These are phyloP conservation scores for Balaeniceps rex DNA, from an alignment of 2,113 vertebrate species.

Conservation along the genomic window DNA sequence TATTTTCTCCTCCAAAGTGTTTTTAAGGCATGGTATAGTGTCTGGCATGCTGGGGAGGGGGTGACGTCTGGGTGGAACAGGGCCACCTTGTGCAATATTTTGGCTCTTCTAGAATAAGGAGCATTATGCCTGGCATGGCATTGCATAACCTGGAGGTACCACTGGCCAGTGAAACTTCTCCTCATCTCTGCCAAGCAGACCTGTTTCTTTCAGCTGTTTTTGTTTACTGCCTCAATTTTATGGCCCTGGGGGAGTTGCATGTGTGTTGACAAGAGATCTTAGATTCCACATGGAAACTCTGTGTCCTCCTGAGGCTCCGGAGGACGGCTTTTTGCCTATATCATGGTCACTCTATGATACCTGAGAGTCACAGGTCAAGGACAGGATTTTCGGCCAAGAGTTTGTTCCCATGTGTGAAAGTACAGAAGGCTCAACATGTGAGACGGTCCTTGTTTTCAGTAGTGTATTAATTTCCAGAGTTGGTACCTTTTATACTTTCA, in stretches of 20 bases:
- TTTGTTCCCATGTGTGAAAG: neutral
- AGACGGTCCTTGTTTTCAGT: neutral
- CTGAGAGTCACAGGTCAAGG: neutral
- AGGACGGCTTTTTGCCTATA: neutral
- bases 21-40: neutral
- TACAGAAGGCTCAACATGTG: neutral
- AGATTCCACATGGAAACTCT: neutral
- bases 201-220: slow-evolving; percentile 9
- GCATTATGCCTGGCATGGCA: neutral
- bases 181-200: neutral
- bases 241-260: neutral
- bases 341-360: neutral
- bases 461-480: neutral
- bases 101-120: slow-evolving; percentile 39
- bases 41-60: neutral
- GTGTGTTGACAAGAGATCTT: neutral
- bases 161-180: neutral
- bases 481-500: neutral
- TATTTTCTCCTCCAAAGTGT: slow-evolving; percentile 7
- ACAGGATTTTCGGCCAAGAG: neutral
- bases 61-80: slow-evolving; percentile 12
- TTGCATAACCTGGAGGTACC: neutral
- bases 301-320: fast-evolving
- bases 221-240: neutral
- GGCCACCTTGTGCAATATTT: slow-evolving; percentile 42